These are phyloP conservation scores for Dynastes grantii DNA, from an alignment of 2,888 invertebrate species.

Conservation along the genomic window DNA sequence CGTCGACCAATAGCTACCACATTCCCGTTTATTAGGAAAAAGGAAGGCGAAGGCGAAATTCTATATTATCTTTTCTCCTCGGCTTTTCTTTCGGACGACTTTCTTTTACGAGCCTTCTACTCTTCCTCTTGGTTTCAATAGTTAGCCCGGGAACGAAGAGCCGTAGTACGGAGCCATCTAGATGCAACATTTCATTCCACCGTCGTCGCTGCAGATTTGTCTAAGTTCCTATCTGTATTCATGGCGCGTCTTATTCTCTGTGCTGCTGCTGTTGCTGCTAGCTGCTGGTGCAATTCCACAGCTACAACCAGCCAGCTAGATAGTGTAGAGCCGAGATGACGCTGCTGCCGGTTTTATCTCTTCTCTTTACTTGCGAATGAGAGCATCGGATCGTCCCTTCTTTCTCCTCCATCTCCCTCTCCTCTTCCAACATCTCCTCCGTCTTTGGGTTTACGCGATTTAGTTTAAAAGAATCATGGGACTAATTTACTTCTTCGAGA, in stretches of 20 bases:
- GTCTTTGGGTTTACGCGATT: conserved; percentile 45
- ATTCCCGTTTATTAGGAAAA: conserved; percentile 47
- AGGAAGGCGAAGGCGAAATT: conserved; percentile 44
- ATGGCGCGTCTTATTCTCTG: conserved; percentile 57
- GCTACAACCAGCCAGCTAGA: background rate
- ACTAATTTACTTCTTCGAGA: conserved; percentile 51
- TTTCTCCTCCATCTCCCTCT: conserved; percentile 36
- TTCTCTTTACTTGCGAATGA: conserved; percentile 34
- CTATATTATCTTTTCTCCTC: conserved; percentile 10
- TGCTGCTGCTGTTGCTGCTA: conserved; percentile 46
- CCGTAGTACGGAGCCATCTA: conserved; percentile 59
- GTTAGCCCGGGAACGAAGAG: conserved; percentile 47
- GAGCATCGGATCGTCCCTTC: background rate
- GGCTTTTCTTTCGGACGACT: conserved; percentile 53
- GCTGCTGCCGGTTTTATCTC: conserved; percentile 52
- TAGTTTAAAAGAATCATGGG: conserved; percentile 55
- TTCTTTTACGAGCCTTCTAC: conserved; percentile 60
- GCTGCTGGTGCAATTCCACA: conserved; percentile 27
- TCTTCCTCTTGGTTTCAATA: background rate
- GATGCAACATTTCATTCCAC: conserved; percentile 61
- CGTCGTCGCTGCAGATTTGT: conserved; percentile 61
- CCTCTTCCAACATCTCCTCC: conserved; percentile 37
- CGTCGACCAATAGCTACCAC: background rate
- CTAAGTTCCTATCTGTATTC: conserved; percentile 63
- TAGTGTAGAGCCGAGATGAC: background rate